Evolutionary conservation across 2,113 vertebrate species (phyloP).

Genomic region (Colius striatus): DNA sequence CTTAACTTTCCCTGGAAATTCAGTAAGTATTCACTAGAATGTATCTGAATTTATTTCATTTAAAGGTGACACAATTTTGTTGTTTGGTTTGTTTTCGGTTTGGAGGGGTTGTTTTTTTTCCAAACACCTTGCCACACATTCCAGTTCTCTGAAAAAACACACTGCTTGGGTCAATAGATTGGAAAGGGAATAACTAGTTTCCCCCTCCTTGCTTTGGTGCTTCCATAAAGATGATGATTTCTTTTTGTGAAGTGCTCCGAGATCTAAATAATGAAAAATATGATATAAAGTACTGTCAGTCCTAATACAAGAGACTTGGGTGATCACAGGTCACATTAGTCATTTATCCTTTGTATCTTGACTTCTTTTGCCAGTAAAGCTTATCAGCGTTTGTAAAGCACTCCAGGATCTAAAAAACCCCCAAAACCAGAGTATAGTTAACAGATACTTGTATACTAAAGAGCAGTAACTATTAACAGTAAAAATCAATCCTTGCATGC

Average conservation of each 20-base stretch:
- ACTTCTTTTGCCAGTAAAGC: not conserved
- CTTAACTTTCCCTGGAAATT: not conserved
- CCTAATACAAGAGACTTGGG: not conserved
- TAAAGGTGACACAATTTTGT: not conserved
- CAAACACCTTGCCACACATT: not conserved
- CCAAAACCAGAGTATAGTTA: not conserved
- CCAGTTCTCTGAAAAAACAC: not conserved
- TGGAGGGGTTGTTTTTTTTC: no score
- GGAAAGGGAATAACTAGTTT: not conserved
- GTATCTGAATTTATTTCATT: not conserved
- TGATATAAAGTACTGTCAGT: not conserved
- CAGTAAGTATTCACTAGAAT: not conserved
- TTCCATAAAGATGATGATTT: not conserved
- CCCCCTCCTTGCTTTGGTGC: not conserved
- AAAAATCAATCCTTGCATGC: not conserved
- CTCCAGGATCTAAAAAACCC: not conserved
- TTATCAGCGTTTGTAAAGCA: not conserved
- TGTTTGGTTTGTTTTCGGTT: rapidly evolving
- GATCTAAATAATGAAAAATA: not conserved
- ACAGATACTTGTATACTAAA: not conserved
- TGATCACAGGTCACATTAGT: not conserved
- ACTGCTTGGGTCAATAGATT: not conserved
- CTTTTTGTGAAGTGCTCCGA: not conserved
- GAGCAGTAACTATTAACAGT: not conserved
- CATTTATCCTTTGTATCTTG: not conserved